These are phyloP conservation scores for Heterodera carotae DNA, from an alignment of 1,140 invertebrate genomes.

Conservation along the genomic window DNA sequence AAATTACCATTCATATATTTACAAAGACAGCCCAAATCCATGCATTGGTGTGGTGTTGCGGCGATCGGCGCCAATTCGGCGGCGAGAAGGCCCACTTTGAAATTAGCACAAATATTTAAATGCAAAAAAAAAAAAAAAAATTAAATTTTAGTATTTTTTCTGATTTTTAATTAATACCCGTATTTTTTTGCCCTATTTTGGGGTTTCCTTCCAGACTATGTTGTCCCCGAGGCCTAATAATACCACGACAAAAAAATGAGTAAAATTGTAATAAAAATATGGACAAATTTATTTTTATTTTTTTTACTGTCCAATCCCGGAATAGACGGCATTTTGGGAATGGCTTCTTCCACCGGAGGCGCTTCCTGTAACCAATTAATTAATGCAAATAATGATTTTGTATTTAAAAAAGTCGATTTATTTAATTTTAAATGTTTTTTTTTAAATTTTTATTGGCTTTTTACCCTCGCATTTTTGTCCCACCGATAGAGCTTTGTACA, in stretches of 20 bases:
- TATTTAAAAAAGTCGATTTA: too few relatives aligned
- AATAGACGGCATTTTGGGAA: slow-evolving; percentile 48
- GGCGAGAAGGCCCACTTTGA: slow-evolving; percentile 18
- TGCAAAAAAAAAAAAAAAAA: not conserved
- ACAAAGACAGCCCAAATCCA: slow-evolving; percentile 47
- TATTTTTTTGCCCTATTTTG: too few relatives aligned
- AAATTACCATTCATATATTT: not conserved
- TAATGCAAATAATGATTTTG: too few relatives aligned
- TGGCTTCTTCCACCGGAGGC: slow-evolving; percentile 42
- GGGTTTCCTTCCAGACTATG: too few relatives aligned
- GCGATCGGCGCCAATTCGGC: slow-evolving; percentile 51
- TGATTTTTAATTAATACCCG: too few relatives aligned
- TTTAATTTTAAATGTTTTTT: too few relatives aligned
- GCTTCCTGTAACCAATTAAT: slow-evolving; percentile 16
- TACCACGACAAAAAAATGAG: too few relatives aligned
- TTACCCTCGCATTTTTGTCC: not conserved
- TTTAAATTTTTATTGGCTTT: too few relatives aligned
- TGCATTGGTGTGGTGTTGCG: slow-evolving; percentile 51
- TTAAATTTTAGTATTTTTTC: too few relatives aligned
- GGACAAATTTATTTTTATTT: too few relatives aligned
- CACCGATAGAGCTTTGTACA: not conserved
- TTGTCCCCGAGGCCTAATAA: too few relatives aligned
- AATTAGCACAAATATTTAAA: not conserved
- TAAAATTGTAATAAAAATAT: too few relatives aligned
- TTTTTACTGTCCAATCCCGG: slow-evolving; percentile 22